These are phyloP conservation scores for Popillia japonica DNA, from an alignment of 1,140 invertebrate genomes.

Conservation along the genomic window DNA sequence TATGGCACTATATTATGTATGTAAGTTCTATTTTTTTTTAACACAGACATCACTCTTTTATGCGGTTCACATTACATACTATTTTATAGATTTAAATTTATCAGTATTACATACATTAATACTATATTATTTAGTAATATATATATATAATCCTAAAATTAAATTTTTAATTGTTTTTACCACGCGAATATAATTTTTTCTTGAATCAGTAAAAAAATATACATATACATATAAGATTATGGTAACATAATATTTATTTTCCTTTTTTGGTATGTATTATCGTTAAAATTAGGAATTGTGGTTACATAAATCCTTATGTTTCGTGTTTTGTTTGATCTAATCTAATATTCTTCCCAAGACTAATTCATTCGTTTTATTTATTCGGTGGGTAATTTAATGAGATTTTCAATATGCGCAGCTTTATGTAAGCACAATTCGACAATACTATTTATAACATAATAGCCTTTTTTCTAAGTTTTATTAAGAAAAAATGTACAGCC, in stretches of 20 bases:
- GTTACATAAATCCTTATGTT: neutral
- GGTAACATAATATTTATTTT: slow-evolving; percentile 8
- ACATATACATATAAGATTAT: slow-evolving; percentile 16
- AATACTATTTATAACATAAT: neutral
- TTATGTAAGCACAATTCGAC: neutral
- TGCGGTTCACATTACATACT: slow-evolving; percentile 1
- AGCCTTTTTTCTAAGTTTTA: neutral
- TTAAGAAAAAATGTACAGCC: neutral
- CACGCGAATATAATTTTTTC: slow-evolving; percentile 19
- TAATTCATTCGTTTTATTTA: neutral
- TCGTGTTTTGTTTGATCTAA: neutral
- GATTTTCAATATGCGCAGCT: neutral
- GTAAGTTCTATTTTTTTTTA: neutral
- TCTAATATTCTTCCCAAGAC: too few species aligned
- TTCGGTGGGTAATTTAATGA: too few species aligned
- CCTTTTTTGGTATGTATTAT: neutral
- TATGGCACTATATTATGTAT: neutral
- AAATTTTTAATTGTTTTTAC: neutral
- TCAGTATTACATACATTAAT: slow-evolving; percentile 7
- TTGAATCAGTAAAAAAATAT: slow-evolving; percentile 14
- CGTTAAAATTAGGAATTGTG: neutral
- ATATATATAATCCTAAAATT: slow-evolving; percentile 16
- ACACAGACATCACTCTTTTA: neutral
- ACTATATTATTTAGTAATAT: neutral
- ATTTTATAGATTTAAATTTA: neutral